Evolutionary conservation across 2,888 invertebrate species (phyloP), one percentile per base, ranked within the genome.

Genomic region (Meliscaeva auricollis): DNA sequence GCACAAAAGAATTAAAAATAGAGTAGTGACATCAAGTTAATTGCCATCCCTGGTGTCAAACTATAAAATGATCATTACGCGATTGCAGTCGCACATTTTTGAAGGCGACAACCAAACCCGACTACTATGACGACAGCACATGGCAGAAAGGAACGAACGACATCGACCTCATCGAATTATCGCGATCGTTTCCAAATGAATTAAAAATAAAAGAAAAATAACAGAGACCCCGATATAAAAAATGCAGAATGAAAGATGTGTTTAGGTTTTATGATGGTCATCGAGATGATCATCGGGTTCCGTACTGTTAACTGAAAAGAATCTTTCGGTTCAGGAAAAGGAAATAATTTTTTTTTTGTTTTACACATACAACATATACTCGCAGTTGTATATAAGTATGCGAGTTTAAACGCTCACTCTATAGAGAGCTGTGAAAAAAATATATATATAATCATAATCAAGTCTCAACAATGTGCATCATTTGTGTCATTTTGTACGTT

Each of bases 91-190:
- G 76, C 76, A 73, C 68, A 77, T 73, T 64, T 26, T 60, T 73
- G 50, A 81, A 77, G 69, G 81, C 85, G 85, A 81, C 85, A 56
- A 77, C 73, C 72, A 81, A 76, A 70, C 66, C 48, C 26, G 2
- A 69, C 69, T 35, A 75, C 17, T 46, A 68, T 56, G 35, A 76
- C 68, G 32, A 62, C 76, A 74, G 54, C 52, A 78, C 68, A 77
- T 58, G 58, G 64, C 81, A 30, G 64, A 64, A 64, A 17, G 30
- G 17, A 64, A 46, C 64, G 46, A 35, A 78, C 85, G 72, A 85
- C 84, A 85, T 77, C 85, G 81, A 85, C 85, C 73, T 81, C 77
- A 81, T 85, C 81, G 85, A 85, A 85, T 81, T 85, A 85, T 85
- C 81, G 72, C 81, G 81, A 85, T 85, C 81, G 62, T 85, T 77